phyloP scores from a whole-genome alignment of 2,888 invertebrate species.

The Ochropacha duplaris region DNA sequence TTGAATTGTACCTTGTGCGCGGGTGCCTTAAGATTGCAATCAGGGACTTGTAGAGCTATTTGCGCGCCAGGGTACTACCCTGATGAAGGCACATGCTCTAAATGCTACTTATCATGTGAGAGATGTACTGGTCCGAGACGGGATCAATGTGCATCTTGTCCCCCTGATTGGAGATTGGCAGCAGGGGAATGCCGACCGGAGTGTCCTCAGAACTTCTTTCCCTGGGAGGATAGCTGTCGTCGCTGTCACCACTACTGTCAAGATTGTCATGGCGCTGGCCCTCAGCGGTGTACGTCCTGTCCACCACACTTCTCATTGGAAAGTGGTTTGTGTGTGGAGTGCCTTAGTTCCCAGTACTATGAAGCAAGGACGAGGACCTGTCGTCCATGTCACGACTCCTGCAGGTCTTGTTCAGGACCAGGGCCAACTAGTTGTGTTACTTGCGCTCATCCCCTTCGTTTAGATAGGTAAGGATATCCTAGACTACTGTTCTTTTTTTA shows the following conservation, averaged over 20 bases:
- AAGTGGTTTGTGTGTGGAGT: constrained; percentile 88
- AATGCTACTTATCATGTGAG: constrained; percentile 92
- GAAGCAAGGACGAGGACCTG: constrained; percentile 87
- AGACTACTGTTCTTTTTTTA: background rate
- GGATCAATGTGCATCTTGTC: constrained; percentile 93
- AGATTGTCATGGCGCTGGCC: constrained; percentile 92
- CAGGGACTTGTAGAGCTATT: constrained; percentile 90
- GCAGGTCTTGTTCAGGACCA: constrained; percentile 87
- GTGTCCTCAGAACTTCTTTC: constrained; percentile 93
- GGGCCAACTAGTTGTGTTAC: constrained; percentile 88
- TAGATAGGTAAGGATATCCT: constrained; percentile 82
- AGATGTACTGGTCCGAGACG: constrained; percentile 92
- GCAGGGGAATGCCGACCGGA: constrained; percentile 93
- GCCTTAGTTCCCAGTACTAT: constrained; percentile 88
- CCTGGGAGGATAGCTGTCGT: constrained; percentile 91
- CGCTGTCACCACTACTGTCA: constrained; percentile 95
- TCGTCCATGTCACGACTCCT: constrained; percentile 87
- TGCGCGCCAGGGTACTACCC: constrained; percentile 93
- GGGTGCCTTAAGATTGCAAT: constrained; percentile 89
- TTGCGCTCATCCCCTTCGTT: constrained; percentile 86
- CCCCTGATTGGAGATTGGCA: constrained; percentile 90
- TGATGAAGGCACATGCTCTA: constrained; percentile 91
- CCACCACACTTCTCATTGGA: constrained; percentile 88
- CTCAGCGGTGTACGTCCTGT: constrained; percentile 88
- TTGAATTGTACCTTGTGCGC: constrained; percentile 92